These are phyloP conservation scores for Strigamia maritima DNA, from an alignment of 2,888 invertebrate genomes.

Conservation along the genomic window DNA sequence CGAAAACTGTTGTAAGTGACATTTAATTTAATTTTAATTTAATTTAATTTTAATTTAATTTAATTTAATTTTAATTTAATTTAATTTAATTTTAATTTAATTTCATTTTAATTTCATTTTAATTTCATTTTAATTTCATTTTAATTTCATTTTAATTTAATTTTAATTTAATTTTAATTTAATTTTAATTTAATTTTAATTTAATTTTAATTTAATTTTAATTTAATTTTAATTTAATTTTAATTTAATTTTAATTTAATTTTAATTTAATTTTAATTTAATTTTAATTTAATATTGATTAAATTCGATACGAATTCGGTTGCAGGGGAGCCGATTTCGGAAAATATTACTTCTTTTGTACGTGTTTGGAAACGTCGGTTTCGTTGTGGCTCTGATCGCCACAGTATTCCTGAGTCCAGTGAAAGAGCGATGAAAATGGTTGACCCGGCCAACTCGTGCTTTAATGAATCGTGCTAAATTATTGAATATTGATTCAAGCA, in stretches of 20 bases:
- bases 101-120: conserved; percentile 43
- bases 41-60: background rate
- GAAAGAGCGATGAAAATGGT: conserved; percentile 35
- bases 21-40: conserved; percentile 21
- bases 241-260: too few species aligned
- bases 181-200: too few species aligned
- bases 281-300: too few species aligned
- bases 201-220: too few species aligned
- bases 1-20: background rate
- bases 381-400: conserved; percentile 70
- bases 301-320: too few species aligned
- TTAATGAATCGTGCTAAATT: too few species aligned
- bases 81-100: background rate
- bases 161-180: too few species aligned
- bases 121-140: conserved; percentile 44
- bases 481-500: too few species aligned
- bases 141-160: conserved; percentile 46
- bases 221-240: too few species aligned
- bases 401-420: conserved; percentile 36
- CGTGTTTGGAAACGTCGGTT: conserved; percentile 65
- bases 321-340: conserved; percentile 72
- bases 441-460: too few species aligned
- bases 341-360: conserved; percentile 76
- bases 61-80: background rate
- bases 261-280: too few species aligned